Evolutionary conservation across 1,140 invertebrate species (phyloP).

Genomic region (Leptopilina clavipes): DNA sequence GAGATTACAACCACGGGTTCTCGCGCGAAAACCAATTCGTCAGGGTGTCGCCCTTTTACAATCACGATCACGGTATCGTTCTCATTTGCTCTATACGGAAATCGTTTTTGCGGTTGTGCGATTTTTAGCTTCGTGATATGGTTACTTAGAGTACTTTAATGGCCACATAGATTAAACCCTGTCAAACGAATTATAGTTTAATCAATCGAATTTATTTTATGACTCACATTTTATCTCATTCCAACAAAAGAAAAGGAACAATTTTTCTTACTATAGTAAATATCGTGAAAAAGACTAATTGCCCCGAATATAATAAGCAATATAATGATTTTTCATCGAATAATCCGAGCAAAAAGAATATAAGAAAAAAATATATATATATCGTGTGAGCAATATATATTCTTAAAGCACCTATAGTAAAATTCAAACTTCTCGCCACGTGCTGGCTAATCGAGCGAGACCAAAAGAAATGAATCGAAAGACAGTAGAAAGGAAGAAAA

Average conservation of each 20-base stretch:
- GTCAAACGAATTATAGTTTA: slow-evolving; percentile 28
- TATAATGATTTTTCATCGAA: no score
- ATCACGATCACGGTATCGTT: slow-evolving; percentile 45
- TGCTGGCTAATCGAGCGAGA: slow-evolving; percentile 57
- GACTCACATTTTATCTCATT: neutral
- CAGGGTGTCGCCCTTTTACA: slow-evolving; percentile 39
- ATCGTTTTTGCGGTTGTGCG: slow-evolving; percentile 54
- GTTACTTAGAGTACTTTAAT: slow-evolving; percentile 39
- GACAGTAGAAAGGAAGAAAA: slow-evolving; percentile 41
- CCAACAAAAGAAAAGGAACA: neutral
- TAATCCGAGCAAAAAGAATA: no score
- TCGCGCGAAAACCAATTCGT: slow-evolving; percentile 37
- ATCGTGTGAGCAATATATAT: no score
- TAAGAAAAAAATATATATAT: no score
- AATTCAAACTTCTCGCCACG: slow-evolving; percentile 49
- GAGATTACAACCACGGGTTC: no score
- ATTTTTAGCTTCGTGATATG: slow-evolving; percentile 50
- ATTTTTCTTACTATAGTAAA: no score
- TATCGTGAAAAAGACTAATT: no score
- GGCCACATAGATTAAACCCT: neutral
- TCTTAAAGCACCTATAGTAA: neutral
- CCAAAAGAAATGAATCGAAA: slow-evolving; percentile 51
- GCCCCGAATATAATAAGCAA: no score
- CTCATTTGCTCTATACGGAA: slow-evolving; percentile 50
- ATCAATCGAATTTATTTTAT: slow-evolving; percentile 25